A percentile compares a stretch with the other conserved stretches of the same genome.
Evolutionary conservation across 35 echinoderm and acorn worm species (phyloP).

Genomic region (Strongylocentrotus purpuratus): DNA sequence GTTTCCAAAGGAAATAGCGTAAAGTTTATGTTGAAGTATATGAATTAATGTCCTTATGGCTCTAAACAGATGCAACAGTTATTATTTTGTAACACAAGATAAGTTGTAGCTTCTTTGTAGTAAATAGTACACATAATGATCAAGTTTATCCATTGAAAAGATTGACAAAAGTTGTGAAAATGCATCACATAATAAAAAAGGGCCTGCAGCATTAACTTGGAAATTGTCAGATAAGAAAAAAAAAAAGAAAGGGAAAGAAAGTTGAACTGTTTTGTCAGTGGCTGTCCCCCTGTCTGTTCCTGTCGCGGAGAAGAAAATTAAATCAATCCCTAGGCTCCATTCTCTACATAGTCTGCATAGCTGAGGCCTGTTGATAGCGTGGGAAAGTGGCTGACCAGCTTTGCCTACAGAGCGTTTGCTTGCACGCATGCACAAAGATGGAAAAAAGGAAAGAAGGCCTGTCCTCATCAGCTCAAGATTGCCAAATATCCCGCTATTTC

Average conservation of each 20-base stretch:
- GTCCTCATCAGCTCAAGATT: too few relatives aligned
- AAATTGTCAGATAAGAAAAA: neutral
- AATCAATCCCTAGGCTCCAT: conserved; percentile 46
- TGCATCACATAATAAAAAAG: neutral
- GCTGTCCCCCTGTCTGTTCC: conserved; percentile 11
- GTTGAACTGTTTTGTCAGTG: conserved; percentile 33
- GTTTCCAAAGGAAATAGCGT: neutral
- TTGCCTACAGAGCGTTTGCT: neutral
- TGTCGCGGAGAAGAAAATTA: conserved; percentile 46
- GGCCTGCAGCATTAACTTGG: neutral
- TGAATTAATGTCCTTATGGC: too few relatives aligned
- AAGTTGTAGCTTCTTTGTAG: too few relatives aligned
- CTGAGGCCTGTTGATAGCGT: conserved; percentile 28
- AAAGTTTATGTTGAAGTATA: too few relatives aligned
- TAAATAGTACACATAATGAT: too few relatives aligned
- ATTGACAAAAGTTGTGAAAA: neutral
- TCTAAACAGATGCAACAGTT: too few relatives aligned
- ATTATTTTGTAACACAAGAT: too few relatives aligned
- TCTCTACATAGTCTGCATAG: conserved; percentile 48
- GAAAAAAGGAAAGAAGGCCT: neutral
- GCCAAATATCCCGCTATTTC: too few relatives aligned
- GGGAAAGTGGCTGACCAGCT: conserved; percentile 37
- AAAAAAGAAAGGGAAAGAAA: neutral
- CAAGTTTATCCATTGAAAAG: neutral
- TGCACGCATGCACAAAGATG: neutral